These are phyloP conservation scores for Hyphantria cunea DNA, from an alignment of 1,140 invertebrate genomes.

Conservation along the genomic window DNA sequence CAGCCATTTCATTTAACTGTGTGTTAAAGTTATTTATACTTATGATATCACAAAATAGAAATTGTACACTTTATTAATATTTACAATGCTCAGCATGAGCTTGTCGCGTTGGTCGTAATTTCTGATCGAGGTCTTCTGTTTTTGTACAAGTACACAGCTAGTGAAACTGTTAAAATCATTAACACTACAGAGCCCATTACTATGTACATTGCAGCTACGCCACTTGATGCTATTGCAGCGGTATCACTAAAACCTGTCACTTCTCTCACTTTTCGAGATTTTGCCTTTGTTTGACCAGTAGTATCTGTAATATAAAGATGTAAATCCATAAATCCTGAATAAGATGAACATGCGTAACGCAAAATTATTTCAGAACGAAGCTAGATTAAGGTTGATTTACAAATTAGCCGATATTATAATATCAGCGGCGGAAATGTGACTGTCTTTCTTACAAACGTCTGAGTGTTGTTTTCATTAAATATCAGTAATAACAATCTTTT, in stretches of 20 bases:
- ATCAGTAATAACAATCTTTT: too few relatives aligned
- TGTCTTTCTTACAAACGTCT: too few relatives aligned
- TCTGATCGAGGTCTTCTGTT: slow-evolving; percentile 30
- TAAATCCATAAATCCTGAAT: too few relatives aligned
- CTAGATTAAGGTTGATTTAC: too few relatives aligned
- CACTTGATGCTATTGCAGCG: slow-evolving; percentile 27
- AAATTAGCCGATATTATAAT: too few relatives aligned
- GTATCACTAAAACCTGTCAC: slow-evolving; percentile 38
- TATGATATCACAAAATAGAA: slow-evolving; percentile 47
- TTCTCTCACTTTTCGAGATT: slow-evolving; percentile 60
- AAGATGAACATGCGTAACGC: too few relatives aligned
- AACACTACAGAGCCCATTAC: slow-evolving; percentile 48
- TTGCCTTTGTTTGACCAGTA: slow-evolving; percentile 51
- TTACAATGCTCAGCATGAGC: slow-evolving; percentile 34
- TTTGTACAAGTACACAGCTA: slow-evolving; percentile 51
- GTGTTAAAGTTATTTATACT: slow-evolving; percentile 23
- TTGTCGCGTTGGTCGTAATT: slow-evolving; percentile 25
- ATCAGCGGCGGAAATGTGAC: too few relatives aligned
- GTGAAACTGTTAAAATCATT: slow-evolving; percentile 44
- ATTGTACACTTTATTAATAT: slow-evolving; percentile 24
- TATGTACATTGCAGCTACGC: slow-evolving; percentile 46
- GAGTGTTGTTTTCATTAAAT: too few relatives aligned
- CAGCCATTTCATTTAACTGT: slow-evolving; percentile 29
- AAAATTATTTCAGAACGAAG: too few relatives aligned
- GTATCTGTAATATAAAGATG: too few relatives aligned